Evolutionary conservation across 2,888 invertebrate genomes (phyloP), one percentile per base, ranked within the genome.

Genomic region (Lasioglossum calceatum): DNA sequence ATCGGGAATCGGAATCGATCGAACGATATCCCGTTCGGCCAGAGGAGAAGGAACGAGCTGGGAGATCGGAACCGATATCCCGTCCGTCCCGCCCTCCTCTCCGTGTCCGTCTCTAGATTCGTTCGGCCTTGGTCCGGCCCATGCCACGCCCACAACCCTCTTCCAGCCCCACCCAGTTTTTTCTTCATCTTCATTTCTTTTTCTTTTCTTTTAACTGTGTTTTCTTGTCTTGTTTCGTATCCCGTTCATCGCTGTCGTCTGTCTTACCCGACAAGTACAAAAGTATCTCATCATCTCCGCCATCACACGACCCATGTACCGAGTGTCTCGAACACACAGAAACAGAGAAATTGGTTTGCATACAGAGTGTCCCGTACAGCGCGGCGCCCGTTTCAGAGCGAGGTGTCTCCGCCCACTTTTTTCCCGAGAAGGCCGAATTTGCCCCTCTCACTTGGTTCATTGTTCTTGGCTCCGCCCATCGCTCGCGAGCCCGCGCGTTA

Each of bases 261-360:
- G 32, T 84, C 27, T 82, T n/a, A 77, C 71, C 77, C 32, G 27
- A 84, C 71, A 81, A 85, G 50, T 81, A 80, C 86, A 86, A 85
- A 86, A 85, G 78, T 85, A 85, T 86, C 81, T 86, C 80, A 23
- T 85, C 77, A 79, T 78, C 75, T 82, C 67, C 75, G 72, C 79
- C 42, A n/a, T 14, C 14, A n/a, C 71, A 71, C n/a, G 42, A 42
- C 39, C 39, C 70, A 70, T 23, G 23, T 70, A 39, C 67, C 67
- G 36, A 70, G 67, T 39, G 36, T 70, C 23, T 70, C 1, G 23
- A 23, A 39, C 27, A 39, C 70, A 70, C 70, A 39, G 70, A 39
- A 70, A 39, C 70, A 64, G 39, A 70, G 23, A 70, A 39, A 39
- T 70, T 36, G 70, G 12, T 70, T 36, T 12, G 3, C 16, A 7